phyloP scores from a whole-genome alignment of 2,113 vertebrate genomes.

The Anolis sagrei region DNA sequence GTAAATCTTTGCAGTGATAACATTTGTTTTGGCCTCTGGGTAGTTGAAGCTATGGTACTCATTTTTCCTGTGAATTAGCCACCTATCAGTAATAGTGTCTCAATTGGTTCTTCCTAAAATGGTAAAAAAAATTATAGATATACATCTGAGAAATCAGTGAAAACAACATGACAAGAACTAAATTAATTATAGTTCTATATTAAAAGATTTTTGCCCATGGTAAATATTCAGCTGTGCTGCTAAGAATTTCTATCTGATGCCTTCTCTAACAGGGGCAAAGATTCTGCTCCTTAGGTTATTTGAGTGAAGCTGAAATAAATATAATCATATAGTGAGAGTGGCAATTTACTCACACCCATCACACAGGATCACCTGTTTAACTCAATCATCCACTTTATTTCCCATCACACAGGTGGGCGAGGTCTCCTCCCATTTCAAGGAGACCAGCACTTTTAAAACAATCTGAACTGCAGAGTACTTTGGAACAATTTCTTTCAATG shows the following conservation, averaged over 20 bases:
- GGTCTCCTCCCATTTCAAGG: no score
- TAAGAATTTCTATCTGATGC: not conserved
- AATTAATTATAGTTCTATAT: constrained; percentile 32
- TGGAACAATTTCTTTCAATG: no score
- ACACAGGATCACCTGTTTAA: no score
- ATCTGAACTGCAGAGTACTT: no score
- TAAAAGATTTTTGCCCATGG: constrained; percentile 10
- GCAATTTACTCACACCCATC: no score
- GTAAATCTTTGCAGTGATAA: not conserved
- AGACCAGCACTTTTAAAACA: no score
- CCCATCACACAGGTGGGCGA: no score
- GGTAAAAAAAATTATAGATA: constrained; percentile 6
- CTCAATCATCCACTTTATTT: no score
- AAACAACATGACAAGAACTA: not conserved
- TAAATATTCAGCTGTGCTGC: constrained; percentile 18
- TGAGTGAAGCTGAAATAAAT: not conserved
- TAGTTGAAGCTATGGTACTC: constrained; percentile 29
- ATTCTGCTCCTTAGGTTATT: not conserved
- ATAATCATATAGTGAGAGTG: not conserved
- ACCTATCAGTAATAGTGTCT: no score
- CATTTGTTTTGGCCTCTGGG: constrained; percentile 13
- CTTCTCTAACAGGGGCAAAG: not conserved
- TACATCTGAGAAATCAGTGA: not conserved
- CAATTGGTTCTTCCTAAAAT: not conserved
- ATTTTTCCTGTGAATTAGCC: not conserved